Conservation (phyloP, 2,113 vertebrate genomes). For the Brachyhypopomus occidentalis region DNA sequence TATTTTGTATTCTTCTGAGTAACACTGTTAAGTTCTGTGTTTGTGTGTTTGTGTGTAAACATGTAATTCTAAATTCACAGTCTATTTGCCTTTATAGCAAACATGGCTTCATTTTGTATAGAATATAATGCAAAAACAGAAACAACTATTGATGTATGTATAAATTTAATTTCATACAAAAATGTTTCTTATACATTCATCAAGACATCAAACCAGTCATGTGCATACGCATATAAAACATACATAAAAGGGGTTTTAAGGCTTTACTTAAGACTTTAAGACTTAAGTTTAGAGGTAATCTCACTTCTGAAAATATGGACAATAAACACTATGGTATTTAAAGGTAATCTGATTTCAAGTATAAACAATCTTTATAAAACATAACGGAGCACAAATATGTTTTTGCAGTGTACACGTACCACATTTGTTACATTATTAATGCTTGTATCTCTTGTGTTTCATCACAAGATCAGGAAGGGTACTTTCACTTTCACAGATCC, state of each 20-base stretch:
- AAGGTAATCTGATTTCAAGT: neutral
- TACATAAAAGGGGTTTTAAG: slow-evolving; percentile 9
- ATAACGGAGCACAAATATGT: no score
- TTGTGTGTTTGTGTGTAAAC: neutral
- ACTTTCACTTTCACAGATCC: no score
- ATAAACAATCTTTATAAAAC: no score
- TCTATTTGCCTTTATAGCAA: neutral
- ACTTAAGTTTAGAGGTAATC: slow-evolving; percentile 10
- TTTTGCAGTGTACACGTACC: no score
- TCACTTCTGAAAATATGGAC: neutral
- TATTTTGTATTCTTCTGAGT: slow-evolving; percentile 31
- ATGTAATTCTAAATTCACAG: neutral
- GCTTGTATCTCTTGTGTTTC: no score
- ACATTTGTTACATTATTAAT: no score
- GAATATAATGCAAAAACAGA: neutral
- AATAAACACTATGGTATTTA: neutral
- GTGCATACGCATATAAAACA: slow-evolving; percentile 11
- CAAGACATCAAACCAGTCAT: neutral
- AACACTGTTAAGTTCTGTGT: neutral
- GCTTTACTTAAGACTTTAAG: neutral
- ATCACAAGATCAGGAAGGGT: no score
- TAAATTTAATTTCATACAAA: slow-evolving; percentile 32
- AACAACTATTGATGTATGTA: neutral
- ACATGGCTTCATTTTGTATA: slow-evolving; percentile 1
- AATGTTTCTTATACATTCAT: slow-evolving; percentile 16